Percentiles rank a stretch among this genome's conserved stretches.
phyloP scores from a whole-genome alignment of 2,797 vertebrate genomes.

The Epinephelus coioides region DNA sequence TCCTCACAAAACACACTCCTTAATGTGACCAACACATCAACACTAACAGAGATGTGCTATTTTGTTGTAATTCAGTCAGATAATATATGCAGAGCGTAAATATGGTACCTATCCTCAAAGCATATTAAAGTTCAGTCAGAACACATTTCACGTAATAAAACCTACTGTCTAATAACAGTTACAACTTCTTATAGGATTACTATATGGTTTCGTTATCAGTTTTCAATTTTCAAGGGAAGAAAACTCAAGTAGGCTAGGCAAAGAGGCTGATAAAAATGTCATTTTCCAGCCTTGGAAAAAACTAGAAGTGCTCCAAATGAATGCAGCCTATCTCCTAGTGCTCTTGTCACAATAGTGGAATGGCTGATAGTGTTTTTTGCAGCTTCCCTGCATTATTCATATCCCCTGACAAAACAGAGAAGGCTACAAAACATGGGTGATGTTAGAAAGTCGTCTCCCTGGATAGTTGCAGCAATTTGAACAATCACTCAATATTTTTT shows the following conservation, averaged over 20 bases:
- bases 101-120: not conserved
- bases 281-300: slow-evolving; percentile 41
- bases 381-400: slow-evolving; percentile 65
- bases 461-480: slow-evolving; percentile 30
- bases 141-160: not conserved
- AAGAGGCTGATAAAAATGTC: slow-evolving; percentile 55
- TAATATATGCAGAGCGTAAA: not conserved
- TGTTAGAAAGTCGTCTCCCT: slow-evolving; percentile 33
- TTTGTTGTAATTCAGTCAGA: not conserved
- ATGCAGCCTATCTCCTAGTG: slow-evolving; percentile 48
- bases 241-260: slow-evolving; percentile 31
- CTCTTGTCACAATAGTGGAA: slow-evolving; percentile 53
- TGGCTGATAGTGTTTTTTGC: slow-evolving; percentile 61
- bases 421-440: slow-evolving; percentile 39
- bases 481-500: slow-evolving; percentile 36
- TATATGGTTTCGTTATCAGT: slow-evolving; percentile 23
- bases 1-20: slow-evolving; percentile 15
- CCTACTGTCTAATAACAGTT: not conserved
- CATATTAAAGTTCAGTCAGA: slow-evolving; percentile 20
- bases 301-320: slow-evolving; percentile 42
- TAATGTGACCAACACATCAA: not conserved
- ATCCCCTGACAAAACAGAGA: slow-evolving; percentile 57
- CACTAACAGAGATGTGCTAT: not conserved
- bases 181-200: not conserved
- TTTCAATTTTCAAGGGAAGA: slow-evolving; percentile 28